Evolutionary conservation across 2,113 vertebrate species (phyloP).

Genomic region (Irena cyanogastra): DNA sequence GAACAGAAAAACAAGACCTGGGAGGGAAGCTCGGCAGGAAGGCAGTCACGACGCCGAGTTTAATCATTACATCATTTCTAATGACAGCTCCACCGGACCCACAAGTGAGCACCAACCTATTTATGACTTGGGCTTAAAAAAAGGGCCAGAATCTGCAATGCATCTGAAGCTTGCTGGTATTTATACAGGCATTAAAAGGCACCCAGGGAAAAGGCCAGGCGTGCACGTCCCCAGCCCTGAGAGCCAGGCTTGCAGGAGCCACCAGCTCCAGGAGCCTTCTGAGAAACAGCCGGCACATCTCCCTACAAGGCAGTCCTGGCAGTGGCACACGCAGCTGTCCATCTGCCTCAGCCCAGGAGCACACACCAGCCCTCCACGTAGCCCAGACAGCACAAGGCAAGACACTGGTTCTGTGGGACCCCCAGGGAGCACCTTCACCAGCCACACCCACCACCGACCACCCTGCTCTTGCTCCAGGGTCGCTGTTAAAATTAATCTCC

Average conservation of each 20-base stretch:
- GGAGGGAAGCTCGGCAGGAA: background rate
- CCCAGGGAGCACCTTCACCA: background rate
- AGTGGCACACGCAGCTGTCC: background rate
- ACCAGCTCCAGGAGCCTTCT: background rate
- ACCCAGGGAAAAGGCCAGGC: background rate
- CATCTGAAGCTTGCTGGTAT: background rate
- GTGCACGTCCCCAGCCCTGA: accelerated
- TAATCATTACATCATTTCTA: background rate
- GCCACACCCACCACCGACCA: background rate
- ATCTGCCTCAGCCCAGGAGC: background rate
- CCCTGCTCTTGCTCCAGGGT: background rate
- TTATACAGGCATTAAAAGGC: background rate
- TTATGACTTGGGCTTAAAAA: background rate
- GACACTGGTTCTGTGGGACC: background rate
- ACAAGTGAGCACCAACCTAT: background rate
- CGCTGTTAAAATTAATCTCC: background rate
- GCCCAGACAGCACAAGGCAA: background rate
- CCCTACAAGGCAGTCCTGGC: constrained; percentile 21
- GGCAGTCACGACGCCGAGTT: accelerated
- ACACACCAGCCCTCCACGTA: background rate
- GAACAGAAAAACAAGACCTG: background rate
- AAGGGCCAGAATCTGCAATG: background rate
- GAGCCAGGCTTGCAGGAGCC: background rate
- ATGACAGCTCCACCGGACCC: background rate
- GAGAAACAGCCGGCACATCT: background rate